A percentile compares a stretch with the other conserved stretches of the same genome.
phyloP scores from a whole-genome alignment of 2,888 invertebrate species.

The Lampropteryx suffumata region DNA sequence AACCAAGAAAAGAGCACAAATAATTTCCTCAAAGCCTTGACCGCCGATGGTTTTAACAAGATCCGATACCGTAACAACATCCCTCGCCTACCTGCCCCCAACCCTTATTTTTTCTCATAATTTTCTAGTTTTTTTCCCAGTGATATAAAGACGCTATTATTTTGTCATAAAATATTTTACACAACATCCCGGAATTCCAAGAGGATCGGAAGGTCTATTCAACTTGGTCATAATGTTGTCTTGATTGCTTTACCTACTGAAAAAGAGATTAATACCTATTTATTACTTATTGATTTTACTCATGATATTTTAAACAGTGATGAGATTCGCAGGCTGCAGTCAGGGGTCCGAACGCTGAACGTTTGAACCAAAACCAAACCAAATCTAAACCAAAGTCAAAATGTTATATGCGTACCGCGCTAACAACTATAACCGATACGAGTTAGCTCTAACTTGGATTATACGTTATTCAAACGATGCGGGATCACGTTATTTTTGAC shows the following conservation, averaged over 20 bases:
- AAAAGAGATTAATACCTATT: background rate
- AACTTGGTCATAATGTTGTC: constrained; percentile 7
- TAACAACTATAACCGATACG: too few species aligned
- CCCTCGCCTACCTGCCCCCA: constrained; percentile 32
- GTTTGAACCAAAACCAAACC: too few species aligned
- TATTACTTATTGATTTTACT: background rate
- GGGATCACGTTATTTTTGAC: too few species aligned
- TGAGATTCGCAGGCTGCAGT: too few species aligned
- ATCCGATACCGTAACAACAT: constrained; percentile 2
- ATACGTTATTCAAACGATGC: too few species aligned
- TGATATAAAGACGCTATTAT: constrained; percentile 41
- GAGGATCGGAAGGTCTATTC: constrained; percentile 19
- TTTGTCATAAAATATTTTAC: constrained; percentile 46
- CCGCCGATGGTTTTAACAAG: constrained; percentile 10
- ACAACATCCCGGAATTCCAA: constrained; percentile 30
- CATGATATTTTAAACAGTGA: background rate
- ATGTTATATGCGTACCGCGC: too few species aligned
- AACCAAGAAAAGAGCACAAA: background rate
- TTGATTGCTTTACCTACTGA: constrained; percentile 14
- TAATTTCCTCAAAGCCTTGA: background rate
- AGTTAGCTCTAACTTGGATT: too few species aligned
- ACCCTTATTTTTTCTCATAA: constrained; percentile 33
- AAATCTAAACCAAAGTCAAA: too few species aligned
- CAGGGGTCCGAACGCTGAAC: too few species aligned
- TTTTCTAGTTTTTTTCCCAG: constrained; percentile 33